Percentiles rank a stretch among this genome's conserved stretches.
Evolutionary conservation across 1,140 invertebrate genomes (phyloP).

Genomic region (Drosophila mojavensis): DNA sequence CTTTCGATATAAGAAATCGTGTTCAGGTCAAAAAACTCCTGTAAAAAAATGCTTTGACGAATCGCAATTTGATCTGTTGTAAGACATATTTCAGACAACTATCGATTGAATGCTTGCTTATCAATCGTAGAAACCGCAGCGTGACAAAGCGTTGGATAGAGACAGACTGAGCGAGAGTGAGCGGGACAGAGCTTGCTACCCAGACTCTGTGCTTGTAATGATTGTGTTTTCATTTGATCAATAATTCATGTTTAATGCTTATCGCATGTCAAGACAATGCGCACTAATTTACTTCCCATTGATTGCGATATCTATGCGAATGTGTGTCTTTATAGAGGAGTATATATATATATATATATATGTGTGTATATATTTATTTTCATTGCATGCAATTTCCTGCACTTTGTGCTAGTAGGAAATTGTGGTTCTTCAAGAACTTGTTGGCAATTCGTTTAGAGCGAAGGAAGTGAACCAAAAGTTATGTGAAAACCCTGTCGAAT

Average conservation of each 20-base stretch:
- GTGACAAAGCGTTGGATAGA: not conserved
- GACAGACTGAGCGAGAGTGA: not conserved
- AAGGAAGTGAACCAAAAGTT: too few species aligned
- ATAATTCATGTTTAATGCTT: slow-evolving; percentile 57
- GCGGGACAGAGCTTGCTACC: not conserved
- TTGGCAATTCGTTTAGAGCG: too few species aligned
- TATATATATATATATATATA: slow-evolving; percentile 11
- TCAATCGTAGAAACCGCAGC: not conserved
- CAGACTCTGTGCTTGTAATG: slow-evolving; percentile 50
- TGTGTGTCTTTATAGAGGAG: not conserved
- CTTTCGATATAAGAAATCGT: too few species aligned
- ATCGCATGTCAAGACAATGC: slow-evolving; percentile 37
- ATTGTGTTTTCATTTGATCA: slow-evolving; percentile 58
- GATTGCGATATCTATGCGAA: slow-evolving; percentile 19
- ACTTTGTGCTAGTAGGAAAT: not conserved
- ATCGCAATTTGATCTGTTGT: slow-evolving; percentile 17
- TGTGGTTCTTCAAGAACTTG: slow-evolving; percentile 9
- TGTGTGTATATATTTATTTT: slow-evolving; percentile 6
- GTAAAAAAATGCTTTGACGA: slow-evolving; percentile 1
- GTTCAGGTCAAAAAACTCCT: not conserved
- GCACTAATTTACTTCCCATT: slow-evolving; percentile 63
- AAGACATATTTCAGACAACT: slow-evolving; percentile 4
- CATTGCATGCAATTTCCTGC: slow-evolving; percentile 41
- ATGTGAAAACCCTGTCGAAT: too few species aligned
- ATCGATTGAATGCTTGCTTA: not conserved